Percentiles rank a stretch among this genome's conserved stretches.
These are phyloP conservation scores for Meloe dianella DNA, from an alignment of 2,888 invertebrate species.

Conservation along the genomic window DNA sequence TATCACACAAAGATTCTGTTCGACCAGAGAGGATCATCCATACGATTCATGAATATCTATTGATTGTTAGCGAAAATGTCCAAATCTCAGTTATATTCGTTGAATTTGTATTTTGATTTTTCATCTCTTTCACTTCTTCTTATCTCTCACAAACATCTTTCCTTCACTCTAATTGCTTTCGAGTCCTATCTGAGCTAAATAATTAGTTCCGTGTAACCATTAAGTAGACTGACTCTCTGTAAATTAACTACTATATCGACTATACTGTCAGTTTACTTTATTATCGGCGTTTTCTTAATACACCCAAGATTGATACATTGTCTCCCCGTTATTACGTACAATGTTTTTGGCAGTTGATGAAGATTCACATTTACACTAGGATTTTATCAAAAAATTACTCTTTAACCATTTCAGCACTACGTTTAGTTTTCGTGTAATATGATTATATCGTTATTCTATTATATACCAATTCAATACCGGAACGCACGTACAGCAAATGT, in stretches of 20 bases:
- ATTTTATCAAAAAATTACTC: not conserved
- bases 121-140: conserved; percentile 21
- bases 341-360: conserved; percentile 18
- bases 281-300: conserved; percentile 21
- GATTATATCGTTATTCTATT: not conserved
- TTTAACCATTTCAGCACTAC: not conserved
- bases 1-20: not conserved
- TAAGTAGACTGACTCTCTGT: conserved; percentile 51
- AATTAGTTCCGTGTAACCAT: conserved; percentile 53
- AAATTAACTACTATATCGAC: conserved; percentile 49
- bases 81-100: conserved; percentile 33
- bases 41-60: not conserved
- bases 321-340: not conserved
- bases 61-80: conserved; percentile 13
- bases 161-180: conserved; percentile 45
- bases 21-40: not conserved
- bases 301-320: conserved; percentile 24
- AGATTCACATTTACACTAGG: conserved; percentile 17
- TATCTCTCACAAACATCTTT: conserved; percentile 27
- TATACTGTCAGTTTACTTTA: conserved; percentile 33
- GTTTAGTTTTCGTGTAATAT: not conserved
- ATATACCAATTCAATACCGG: not conserved
- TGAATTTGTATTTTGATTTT: conserved; percentile 37
- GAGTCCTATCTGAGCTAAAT: conserved; percentile 44
- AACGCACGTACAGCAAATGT: not conserved